Conservation (phyloP, 2,113 vertebrate genomes). For the Saimiri boliviensis region DNA sequence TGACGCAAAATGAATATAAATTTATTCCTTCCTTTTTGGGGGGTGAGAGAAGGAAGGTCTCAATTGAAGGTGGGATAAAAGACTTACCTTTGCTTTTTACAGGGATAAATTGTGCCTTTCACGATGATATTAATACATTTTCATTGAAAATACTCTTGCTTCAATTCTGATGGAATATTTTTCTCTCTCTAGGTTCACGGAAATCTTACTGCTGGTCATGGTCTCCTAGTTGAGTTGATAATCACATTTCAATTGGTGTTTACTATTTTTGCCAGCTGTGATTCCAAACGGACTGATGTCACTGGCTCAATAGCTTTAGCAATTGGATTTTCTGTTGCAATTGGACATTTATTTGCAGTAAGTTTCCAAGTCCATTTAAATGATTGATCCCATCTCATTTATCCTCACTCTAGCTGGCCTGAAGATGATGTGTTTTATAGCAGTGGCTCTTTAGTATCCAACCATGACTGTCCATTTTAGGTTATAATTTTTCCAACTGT, state of each 20-base stretch:
- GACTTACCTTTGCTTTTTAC: not conserved
- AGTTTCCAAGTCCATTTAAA: constrained; percentile 83
- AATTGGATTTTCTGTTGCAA: constrained; percentile 94
- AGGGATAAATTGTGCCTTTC: not conserved
- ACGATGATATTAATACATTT: not conserved
- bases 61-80: not conserved
- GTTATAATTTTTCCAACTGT: constrained; percentile 30
- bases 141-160: constrained; percentile 35
- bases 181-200: constrained; percentile 87
- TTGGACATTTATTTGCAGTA: constrained; percentile 98
- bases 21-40: not conserved
- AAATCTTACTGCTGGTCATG: constrained; percentile 90
- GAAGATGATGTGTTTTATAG: constrained; percentile 58
- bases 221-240: constrained; percentile 94
- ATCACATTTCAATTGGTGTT: constrained; percentile 98
- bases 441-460: not conserved
- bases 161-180: constrained; percentile 58
- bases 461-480: not conserved
- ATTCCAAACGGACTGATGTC: constrained; percentile 93
- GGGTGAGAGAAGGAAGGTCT: not conserved
- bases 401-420: constrained; percentile 38
- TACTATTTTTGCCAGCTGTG: constrained; percentile 97
- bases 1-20: not conserved
- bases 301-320: constrained; percentile 93
- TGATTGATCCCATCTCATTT: constrained; percentile 57